Base-by-base conservation (phyloP, 2,113 vertebrate genomes). In the Hystrix brachyura region DNA sequence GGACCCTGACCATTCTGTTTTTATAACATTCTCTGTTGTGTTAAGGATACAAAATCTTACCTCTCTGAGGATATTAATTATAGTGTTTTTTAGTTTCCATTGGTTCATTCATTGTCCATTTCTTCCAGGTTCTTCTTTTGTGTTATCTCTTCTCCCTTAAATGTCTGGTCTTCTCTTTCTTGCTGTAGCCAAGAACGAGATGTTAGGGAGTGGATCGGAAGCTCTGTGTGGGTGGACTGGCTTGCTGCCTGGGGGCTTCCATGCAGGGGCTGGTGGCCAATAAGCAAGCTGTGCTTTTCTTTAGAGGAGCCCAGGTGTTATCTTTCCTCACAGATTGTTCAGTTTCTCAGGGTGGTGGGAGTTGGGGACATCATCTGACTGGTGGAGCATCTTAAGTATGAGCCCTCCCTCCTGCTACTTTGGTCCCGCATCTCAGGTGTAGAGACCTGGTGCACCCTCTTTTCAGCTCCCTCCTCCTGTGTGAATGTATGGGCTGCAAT, bases 111-210 rank as follows among this genome's bases (percentile, higher is more conserved):
- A 18, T 46, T 87, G n/a, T 57, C 71, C 57, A 11, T 90, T 92
- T 97, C 51, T 65, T 91, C 93, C 81, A 71, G 88, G 27, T 64
- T 87, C 74, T 64, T 80, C 17, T 92, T 81, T 19, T 86, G 92
- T 72, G 60, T 87, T 74, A 82, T 48, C 62, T 21, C 7, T 6
- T 94, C 62, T 84, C 32, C 84, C 15, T 93, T 46, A 46, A 78
- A 43, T 79, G 64, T 91, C 59, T 91, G 53, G 57, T 13, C n/a
- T 83, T 91, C 29, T 32, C 43, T 85, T 62, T 82, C 34, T 79
- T 2, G 53, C 23, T 12, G 55, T 78, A 15, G 7, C 32, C 32
- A 83, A 59, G 76, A 69, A 7, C 25, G 14, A 76, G 87, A 62
- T 21, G 23, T n/a, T 72, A 19, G 71, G 43, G 43, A 51, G 81